These are phyloP conservation scores for Ptiloglossa arizonensis DNA, from an alignment of 1,140 invertebrate species.

Conservation along the genomic window DNA sequence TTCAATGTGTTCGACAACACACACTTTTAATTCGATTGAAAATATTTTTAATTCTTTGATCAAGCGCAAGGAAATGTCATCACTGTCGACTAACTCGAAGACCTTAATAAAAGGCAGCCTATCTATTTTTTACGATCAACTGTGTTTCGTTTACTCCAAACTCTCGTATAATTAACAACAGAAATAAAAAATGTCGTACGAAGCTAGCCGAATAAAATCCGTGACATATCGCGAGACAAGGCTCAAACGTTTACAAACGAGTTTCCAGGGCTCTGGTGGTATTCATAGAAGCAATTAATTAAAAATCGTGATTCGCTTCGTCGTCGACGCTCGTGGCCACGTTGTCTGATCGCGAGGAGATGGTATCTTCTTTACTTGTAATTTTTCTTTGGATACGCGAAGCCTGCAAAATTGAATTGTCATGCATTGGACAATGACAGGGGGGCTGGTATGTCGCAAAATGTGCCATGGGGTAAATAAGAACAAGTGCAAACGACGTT, in stretches of 20 bases:
- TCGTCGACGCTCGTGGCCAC: neutral
- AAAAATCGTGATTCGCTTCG: neutral
- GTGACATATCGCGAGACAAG: neutral
- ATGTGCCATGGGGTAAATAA: constrained; percentile 14
- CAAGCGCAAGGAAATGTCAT: too few species aligned
- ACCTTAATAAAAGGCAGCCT: neutral
- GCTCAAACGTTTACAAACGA: neutral
- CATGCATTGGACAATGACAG: neutral
- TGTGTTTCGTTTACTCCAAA: neutral
- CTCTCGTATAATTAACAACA: neutral
- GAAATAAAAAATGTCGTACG: neutral
- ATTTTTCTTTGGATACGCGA: neutral
- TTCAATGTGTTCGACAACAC: too few species aligned
- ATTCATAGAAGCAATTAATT: neutral
- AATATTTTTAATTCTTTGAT: too few species aligned
- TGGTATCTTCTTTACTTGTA: neutral
- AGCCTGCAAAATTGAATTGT: neutral
- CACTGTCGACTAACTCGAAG: neutral
- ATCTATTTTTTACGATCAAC: neutral
- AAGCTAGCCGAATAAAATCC: neutral
- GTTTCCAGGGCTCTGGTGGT: neutral
- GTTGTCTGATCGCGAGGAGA: neutral
- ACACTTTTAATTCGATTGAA: too few species aligned
- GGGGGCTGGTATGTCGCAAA: neutral
- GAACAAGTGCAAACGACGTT: constrained; percentile 31